A percentile compares a stretch with the other conserved stretches of the same genome.
Conservation (phyloP, 2,888 invertebrate species). For the Troides helena region DNA sequence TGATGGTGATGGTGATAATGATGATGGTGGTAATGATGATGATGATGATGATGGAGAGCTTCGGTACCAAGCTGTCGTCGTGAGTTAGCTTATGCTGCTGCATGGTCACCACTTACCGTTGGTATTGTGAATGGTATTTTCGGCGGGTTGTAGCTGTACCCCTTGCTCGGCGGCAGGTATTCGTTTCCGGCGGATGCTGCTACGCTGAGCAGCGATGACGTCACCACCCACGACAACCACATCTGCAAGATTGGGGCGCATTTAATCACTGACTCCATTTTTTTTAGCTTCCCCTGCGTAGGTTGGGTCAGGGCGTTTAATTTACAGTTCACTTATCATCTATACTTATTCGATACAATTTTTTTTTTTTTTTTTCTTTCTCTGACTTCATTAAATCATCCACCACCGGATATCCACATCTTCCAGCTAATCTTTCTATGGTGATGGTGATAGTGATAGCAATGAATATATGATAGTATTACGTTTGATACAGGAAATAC, state of each 20-base stretch:
- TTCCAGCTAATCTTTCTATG: too few species aligned
- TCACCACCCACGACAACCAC: conserved; percentile 69
- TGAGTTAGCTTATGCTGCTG: not conserved
- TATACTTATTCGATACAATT: too few species aligned
- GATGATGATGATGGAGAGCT: too few species aligned
- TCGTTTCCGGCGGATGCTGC: conserved; percentile 84
- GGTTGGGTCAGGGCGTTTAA: too few species aligned
- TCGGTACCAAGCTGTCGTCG: not conserved
- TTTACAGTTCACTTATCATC: too few species aligned
- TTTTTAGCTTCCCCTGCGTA: too few species aligned
- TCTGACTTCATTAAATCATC: not conserved
- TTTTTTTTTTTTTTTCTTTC: not conserved
- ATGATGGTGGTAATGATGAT: too few species aligned
- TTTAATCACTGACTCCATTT: not conserved
- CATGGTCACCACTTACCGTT: conserved; percentile 11
- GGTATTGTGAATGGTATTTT: conserved; percentile 78
- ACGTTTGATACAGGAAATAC: too few species aligned
- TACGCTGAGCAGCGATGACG: conserved; percentile 70
- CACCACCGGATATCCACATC: too few species aligned
- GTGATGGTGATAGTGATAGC: too few species aligned
- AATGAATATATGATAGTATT: too few species aligned
- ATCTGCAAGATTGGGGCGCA: conserved; percentile 63
- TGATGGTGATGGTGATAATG: too few species aligned
- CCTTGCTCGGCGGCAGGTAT: conserved; percentile 87
- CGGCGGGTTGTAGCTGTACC: conserved; percentile 88